Evolutionary conservation across 2,797 vertebrate species (phyloP).

Genomic region (Gallinago stenura): DNA sequence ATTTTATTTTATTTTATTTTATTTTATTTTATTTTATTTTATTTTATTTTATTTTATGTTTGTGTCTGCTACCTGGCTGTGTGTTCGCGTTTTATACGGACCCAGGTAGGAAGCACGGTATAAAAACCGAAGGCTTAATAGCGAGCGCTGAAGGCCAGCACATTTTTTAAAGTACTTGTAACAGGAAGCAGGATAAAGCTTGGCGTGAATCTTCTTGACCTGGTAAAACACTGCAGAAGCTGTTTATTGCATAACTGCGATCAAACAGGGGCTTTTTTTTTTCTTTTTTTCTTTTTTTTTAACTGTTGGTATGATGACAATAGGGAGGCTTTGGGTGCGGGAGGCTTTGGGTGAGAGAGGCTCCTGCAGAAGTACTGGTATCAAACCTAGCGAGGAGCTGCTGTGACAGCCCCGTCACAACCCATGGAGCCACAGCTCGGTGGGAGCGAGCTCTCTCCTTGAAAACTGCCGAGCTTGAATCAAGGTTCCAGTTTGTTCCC

Average conservation of each 20-base stretch:
- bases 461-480: neutral
- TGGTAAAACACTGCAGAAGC: neutral
- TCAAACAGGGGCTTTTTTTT: neutral
- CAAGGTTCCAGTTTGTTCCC: neutral
- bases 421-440: neutral
- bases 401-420: neutral
- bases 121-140: fast-evolving
- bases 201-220: neutral
- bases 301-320: fast-evolving
- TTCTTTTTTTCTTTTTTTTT: neutral
- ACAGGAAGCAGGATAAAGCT: constrained; percentile 25
- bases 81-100: neutral
- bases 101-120: neutral
- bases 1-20: too few relatives aligned
- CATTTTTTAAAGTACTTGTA: neutral
- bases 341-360: neutral
- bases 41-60: neutral
- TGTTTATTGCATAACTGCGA: neutral
- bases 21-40: too few relatives aligned
- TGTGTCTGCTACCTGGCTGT: neutral
- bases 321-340: neutral
- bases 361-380: fast-evolving
- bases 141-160: neutral
- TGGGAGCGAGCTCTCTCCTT: fast-evolving
- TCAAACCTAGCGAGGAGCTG: neutral